Conservation (phyloP, 2,888 invertebrate species). For the Chaitophorus viminalis region DNA sequence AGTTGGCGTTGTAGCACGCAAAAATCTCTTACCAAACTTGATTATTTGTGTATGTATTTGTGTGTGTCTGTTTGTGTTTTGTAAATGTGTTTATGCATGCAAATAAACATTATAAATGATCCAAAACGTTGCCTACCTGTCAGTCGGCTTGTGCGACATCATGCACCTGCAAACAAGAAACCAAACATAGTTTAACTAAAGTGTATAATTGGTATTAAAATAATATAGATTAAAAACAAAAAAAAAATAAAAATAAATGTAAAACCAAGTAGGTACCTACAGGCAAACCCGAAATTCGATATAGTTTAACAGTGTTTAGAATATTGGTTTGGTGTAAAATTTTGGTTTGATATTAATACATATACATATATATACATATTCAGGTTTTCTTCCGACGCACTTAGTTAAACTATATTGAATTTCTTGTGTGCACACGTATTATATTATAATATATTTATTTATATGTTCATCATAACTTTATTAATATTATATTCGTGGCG, state of each 20-base stretch:
- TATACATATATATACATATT: not conserved
- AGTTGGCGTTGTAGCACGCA: constrained; percentile 4
- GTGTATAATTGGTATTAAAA: constrained; percentile 62
- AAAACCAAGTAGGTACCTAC: constrained; percentile 19
- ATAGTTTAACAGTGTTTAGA: constrained; percentile 58
- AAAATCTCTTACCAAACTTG: constrained; percentile 28
- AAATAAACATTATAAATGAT: constrained; percentile 27
- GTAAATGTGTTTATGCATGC: not conserved
- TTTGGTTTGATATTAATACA: not conserved
- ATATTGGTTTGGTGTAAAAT: constrained; percentile 15
- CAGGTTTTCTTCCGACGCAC: constrained; percentile 46
- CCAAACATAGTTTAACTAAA: constrained; percentile 65
- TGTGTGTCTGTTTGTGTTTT: not conserved
- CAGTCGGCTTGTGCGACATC: constrained; percentile 66
- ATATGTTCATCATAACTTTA: not conserved
- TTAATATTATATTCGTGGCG: not conserved
- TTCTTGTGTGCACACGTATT: constrained; percentile 56
- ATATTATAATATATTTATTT: not conserved
- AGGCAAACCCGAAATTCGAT: constrained; percentile 52
- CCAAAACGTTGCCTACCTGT: constrained; percentile 65
- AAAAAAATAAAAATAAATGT: constrained; percentile 27
- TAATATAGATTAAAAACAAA: constrained; percentile 47
- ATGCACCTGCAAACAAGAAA: constrained; percentile 66
- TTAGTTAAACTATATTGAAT: constrained; percentile 64
- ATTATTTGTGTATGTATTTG: not conserved